A percentile compares a stretch with the other conserved stretches of the same genome.
Conservation (phyloP, 1,140 invertebrate species). For the Bombus terrestris region DNA sequence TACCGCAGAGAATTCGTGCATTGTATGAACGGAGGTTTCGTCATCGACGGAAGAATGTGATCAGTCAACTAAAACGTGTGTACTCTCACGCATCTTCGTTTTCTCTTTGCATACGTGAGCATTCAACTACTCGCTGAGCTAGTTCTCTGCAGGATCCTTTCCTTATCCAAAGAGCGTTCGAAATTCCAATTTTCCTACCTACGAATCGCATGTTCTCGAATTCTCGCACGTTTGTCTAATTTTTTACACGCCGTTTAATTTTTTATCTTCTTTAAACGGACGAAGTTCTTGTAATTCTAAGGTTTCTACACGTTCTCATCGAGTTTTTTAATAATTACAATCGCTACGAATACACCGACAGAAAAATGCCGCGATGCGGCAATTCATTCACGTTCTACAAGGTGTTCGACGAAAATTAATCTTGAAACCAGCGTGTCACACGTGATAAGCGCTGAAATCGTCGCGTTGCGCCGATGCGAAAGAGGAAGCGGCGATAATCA, state of each 20-base stretch:
- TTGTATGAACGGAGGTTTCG: neutral
- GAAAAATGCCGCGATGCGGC: too few relatives aligned
- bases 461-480: too few relatives aligned
- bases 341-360: too few relatives aligned
- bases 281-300: too few relatives aligned
- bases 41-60: conserved; percentile 34
- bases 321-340: too few relatives aligned
- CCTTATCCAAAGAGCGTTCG: neutral
- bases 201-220: neutral
- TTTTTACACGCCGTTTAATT: neutral
- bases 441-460: too few relatives aligned
- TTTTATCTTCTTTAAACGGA: neutral
- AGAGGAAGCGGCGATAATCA: too few relatives aligned
- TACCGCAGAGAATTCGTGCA: neutral
- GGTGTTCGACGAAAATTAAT: too few relatives aligned
- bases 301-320: too few relatives aligned
- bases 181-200: neutral
- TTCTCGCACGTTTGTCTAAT: too few relatives aligned
- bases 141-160: neutral
- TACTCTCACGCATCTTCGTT: neutral
- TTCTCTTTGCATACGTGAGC: neutral
- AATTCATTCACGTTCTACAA: too few relatives aligned
- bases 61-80: conserved; percentile 23
- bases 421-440: too few relatives aligned
- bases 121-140: neutral